phyloP scores from a whole-genome alignment of 2,888 invertebrate genomes.

The Cataglyphis altisquamis region DNA sequence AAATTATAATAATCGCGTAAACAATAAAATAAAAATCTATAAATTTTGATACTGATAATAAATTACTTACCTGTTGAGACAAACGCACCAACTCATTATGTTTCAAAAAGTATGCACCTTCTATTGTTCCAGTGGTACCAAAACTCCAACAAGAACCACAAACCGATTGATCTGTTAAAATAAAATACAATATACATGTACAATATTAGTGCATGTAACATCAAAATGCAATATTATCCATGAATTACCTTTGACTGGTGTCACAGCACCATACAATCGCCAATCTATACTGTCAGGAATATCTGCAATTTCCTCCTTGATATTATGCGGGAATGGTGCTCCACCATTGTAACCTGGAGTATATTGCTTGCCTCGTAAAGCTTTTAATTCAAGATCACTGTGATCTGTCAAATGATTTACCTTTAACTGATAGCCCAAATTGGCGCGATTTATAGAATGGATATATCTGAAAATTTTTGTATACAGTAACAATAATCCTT shows the following conservation, averaged over 20 bases:
- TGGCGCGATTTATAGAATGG: constrained; percentile 93
- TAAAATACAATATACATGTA: not conserved
- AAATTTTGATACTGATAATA: constrained; percentile 14
- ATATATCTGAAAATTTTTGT: constrained; percentile 88
- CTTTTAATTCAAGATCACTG: constrained; percentile 91
- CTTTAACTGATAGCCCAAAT: constrained; percentile 90
- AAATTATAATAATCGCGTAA: not conserved
- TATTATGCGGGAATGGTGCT: constrained; percentile 92
- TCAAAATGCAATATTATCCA: not conserved
- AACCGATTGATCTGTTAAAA: constrained; percentile 95
- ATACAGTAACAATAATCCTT: not conserved
- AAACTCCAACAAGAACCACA: constrained; percentile 99
- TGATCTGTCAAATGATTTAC: constrained; percentile 96
- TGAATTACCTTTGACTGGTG: constrained; percentile 94
- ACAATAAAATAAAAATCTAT: not conserved
- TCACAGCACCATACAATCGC: constrained; percentile 97
- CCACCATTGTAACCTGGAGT: constrained; percentile 91
- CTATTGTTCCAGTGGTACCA: constrained; percentile 96
- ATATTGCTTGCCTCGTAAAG: constrained; percentile 90
- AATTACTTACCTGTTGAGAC: constrained; percentile 91
- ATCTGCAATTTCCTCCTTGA: constrained; percentile 87
- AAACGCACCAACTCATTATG: constrained; percentile 93
- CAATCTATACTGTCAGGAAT: constrained; percentile 95
- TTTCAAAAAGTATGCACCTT: constrained; percentile 95
- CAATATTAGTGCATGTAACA: not conserved